Evolutionary conservation across 1,140 invertebrate genomes (phyloP), one percentile per base, ranked within the genome.

Genomic region (Theocolax elegans): DNA sequence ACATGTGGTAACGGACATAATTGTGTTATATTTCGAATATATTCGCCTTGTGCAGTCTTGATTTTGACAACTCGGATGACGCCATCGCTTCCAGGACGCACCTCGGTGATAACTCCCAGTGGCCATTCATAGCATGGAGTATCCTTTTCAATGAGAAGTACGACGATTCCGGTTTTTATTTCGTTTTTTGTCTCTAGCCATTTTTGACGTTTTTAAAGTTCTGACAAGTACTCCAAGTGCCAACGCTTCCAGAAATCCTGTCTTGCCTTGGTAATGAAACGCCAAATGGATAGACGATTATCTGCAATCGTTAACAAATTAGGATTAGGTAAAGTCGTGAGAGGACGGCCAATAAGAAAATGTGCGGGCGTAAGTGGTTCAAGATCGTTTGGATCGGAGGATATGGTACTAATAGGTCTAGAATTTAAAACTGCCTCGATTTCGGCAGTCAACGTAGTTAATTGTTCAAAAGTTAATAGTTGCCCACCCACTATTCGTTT

Each of bases 341-440:
- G 64, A 0, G 78, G 71, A 10, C 53, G 15, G 8, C 80, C 80
- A 62, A 78, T 80, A 7, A 80, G 59, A 62, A 80, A 79, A 66
- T 51, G 80, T 75, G 46, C 72, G 12, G 31, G 31, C 12, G 12
- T 35, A 7, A 35, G 12, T 35, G 31, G 6, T 35, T 7, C 12
- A 75, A 17, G 63, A 67, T 79, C 77, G 27, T 68, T 62, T 1
- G 74, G 66, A 58, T 74, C 69, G 29, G 63, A 58, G 21, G 63
- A 67, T 21, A 76, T 38, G 0, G 76, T 29, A 10, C 17, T 49
- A 1, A 76, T 31, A 2, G 74, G 74, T 59, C 67, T 49, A 17
- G 75, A 79, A 72, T 79, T 81, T 2, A 80, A 42, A 46, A 77
- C 62, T 21, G 77, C 75, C 67, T 80, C 75, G 17, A 78, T 72